Evolutionary conservation across 2,113 vertebrate genomes (phyloP).

Genomic region (Procavia capensis): DNA sequence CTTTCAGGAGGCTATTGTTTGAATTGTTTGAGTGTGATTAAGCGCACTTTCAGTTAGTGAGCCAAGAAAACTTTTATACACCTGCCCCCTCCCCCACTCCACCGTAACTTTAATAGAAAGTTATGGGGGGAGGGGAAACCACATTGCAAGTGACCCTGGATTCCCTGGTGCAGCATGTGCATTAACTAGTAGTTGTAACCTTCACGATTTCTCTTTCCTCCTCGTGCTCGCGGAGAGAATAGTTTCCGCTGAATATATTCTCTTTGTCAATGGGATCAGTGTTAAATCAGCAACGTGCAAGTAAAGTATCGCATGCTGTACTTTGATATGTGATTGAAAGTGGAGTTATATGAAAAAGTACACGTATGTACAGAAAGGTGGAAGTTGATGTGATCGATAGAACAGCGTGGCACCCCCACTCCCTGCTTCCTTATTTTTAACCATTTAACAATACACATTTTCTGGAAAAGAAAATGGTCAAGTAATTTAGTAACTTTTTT

Average conservation of each 20-base stretch:
- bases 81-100: conserved; percentile 88
- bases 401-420: conserved; percentile 29
- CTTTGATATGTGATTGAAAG: conserved; percentile 79
- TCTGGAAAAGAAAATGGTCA: conserved; percentile 20
- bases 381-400: conserved; percentile 77
- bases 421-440: conserved; percentile 50
- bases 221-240: conserved; percentile 78
- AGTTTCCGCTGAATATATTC: conserved; percentile 79
- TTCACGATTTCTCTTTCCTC: conserved; percentile 78
- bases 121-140: conserved; percentile 84
- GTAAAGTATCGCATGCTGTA: conserved; percentile 83
- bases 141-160: conserved; percentile 80
- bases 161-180: conserved; percentile 84
- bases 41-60: conserved; percentile 84
- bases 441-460: conserved; percentile 68
- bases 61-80: conserved; percentile 89
- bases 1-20: conserved; percentile 90
- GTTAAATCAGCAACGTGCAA: conserved; percentile 86
- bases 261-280: conserved; percentile 86
- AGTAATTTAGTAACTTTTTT: conserved; percentile 23
- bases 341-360: conserved; percentile 84
- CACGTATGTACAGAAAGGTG: conserved; percentile 84
- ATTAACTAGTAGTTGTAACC: conserved; percentile 82
- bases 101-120: conserved; percentile 85
- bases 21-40: conserved; percentile 88